These are phyloP conservation scores for Dendrolimus punctatus DNA, from an alignment of 1,140 invertebrate genomes.

Conservation along the genomic window DNA sequence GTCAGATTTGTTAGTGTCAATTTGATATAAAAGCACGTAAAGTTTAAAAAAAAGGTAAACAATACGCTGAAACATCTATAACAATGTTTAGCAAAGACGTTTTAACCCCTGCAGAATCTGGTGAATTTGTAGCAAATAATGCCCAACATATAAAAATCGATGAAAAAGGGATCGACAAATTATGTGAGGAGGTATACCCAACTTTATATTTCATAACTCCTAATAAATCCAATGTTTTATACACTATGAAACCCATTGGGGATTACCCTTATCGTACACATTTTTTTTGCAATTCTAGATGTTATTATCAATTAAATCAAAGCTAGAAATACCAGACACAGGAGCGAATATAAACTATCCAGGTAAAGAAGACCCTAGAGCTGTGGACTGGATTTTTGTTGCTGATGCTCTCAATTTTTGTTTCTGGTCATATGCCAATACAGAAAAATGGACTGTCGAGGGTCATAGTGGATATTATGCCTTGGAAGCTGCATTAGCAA, in stretches of 20 bases:
- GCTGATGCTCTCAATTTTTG: constrained; percentile 95
- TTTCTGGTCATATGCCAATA: constrained; percentile 86
- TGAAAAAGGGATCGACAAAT: constrained; percentile 49
- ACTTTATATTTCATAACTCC: neutral
- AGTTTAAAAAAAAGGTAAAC: neutral
- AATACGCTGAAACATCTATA: neutral
- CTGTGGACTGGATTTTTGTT: constrained; percentile 93
- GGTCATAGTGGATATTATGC: constrained; percentile 94
- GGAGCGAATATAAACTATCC: constrained; percentile 84
- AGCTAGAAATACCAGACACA: constrained; percentile 75
- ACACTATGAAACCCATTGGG: neutral
- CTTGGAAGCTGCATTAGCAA: constrained; percentile 90
- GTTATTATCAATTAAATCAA: constrained; percentile 74
- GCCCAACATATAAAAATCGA: constrained; percentile 81
- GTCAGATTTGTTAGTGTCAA: no score
- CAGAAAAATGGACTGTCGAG: constrained; percentile 81
- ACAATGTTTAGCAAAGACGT: constrained; percentile 29
- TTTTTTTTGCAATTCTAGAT: constrained; percentile 69
- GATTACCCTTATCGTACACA: no score
- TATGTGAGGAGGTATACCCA: constrained; percentile 34
- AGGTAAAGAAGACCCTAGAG: constrained; percentile 76
- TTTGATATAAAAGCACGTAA: no score
- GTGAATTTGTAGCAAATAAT: constrained; percentile 78
- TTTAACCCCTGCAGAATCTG: constrained; percentile 80
- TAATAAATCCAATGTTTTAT: constrained; percentile 2